Evolutionary conservation across 2,113 vertebrate species (phyloP), one percentile per base, ranked within the genome.

Genomic region (Turnix velox): DNA sequence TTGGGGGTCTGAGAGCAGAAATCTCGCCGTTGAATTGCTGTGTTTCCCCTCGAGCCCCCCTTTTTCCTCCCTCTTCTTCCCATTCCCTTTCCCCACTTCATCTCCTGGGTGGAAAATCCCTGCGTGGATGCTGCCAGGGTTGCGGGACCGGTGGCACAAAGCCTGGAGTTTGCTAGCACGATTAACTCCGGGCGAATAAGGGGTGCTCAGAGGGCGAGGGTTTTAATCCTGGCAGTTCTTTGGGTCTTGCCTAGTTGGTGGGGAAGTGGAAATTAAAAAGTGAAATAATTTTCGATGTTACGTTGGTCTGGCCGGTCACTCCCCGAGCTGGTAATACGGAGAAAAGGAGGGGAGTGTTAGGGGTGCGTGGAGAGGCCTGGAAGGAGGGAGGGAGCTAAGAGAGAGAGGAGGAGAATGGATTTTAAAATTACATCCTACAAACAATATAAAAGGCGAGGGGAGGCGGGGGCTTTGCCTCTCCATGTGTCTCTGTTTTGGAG

Each of bases 101-200:
- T 63, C 74, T 80, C 30, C 80, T 88, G 57, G n/a, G 55, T 73
- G 85, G 77, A 90, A 91, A 96, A 54, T 45, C 84, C 88, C 35
- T 61, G 72, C 67, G 46, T 83, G 85, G 72, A 51, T 45, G 75
- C n/a, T 83, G 43, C 78, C 59, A 28, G 79, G 42, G 82, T 18
- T 77, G 40, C 79, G 87, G 87, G 27, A 43, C 35, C 30, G 68
- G 59, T 78, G 90, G 84, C 78, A 89, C 43, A 75, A 18, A 7
- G 54, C 43, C 78, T 74, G 28, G 84, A 76, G 69, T 65, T 90
- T 84, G 35, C 59, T 62, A 9, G 61, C 48, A 80, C 51, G 58
- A 88, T 57, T 69, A 88, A 91, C 69, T 83, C 88, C 80, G 55
- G 87, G 94, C 37, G 66, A 90, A 96, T 92, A 59, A 77, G 88